Evolutionary conservation across 2,797 vertebrate genomes (phyloP).

Genomic region (Cetoscarus ocellatus): DNA sequence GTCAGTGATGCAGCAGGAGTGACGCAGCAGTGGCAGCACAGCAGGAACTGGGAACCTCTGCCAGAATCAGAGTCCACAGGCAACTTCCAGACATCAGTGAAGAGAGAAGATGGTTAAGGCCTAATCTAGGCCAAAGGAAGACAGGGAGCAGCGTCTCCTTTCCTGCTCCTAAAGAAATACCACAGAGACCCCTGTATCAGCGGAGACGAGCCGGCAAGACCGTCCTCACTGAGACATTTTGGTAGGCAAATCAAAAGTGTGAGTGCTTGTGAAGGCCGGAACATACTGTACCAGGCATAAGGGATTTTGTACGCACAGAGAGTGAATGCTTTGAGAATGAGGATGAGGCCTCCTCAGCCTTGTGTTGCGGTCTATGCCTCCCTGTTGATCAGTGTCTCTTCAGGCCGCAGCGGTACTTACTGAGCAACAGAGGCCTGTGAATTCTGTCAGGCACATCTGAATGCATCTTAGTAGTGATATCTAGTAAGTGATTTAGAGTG

Average conservation of each 20-base stretch:
- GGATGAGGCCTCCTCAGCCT: conserved; percentile 68
- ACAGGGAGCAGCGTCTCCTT: conserved; percentile 53
- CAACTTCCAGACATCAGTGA: conserved; percentile 50
- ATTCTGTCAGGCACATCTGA: no score
- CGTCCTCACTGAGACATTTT: conserved; percentile 64
- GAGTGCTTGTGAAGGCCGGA: conserved; percentile 60
- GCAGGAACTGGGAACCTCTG: conserved; percentile 65
- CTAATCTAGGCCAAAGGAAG: conserved; percentile 56
- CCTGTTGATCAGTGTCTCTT: conserved; percentile 59
- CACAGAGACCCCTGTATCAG: conserved; percentile 59
- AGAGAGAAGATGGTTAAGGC: conserved; percentile 59
- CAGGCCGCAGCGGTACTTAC: conserved; percentile 59
- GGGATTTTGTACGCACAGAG: conserved; percentile 53
- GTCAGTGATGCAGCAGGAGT: conserved; percentile 79
- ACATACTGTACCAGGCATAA: conserved; percentile 38
- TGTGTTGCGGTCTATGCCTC: conserved; percentile 53
- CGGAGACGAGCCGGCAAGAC: conserved; percentile 58
- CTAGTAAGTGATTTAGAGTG: no score
- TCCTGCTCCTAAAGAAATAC: conserved; percentile 62
- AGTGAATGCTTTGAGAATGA: conserved; percentile 59
- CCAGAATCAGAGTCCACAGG: conserved; percentile 57
- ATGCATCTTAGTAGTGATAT: no score
- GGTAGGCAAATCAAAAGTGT: conserved; percentile 70
- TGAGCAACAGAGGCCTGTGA: conserved; percentile 5
- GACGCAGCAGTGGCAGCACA: conserved; percentile 79